These are phyloP conservation scores for Papilio gigon DNA, from an alignment of 2,888 invertebrate genomes.

Conservation along the genomic window DNA sequence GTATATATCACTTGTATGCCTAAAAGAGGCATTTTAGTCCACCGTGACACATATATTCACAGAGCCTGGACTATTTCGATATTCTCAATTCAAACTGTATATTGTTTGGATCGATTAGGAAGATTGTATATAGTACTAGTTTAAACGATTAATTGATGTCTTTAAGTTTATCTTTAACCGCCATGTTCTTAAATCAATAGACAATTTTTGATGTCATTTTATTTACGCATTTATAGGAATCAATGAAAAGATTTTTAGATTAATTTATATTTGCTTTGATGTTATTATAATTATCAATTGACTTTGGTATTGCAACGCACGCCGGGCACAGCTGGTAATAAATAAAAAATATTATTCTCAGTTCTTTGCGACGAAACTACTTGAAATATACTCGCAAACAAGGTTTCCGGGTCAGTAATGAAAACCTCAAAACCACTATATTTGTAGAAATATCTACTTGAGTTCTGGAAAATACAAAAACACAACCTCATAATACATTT, in stretches of 20 bases:
- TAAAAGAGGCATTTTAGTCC: neutral
- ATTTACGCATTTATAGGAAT: too few relatives aligned
- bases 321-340: neutral
- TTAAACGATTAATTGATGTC: too few relatives aligned
- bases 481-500: conserved; percentile 4
- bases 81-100: neutral
- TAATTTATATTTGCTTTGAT: neutral
- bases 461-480: conserved; percentile 19
- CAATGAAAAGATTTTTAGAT: too few relatives aligned
- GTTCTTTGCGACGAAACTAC: conserved; percentile 29
- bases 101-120: too few relatives aligned
- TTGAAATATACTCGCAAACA: conserved; percentile 36
- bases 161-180: too few relatives aligned
- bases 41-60: neutral
- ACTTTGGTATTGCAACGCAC: neutral
- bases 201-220: too few relatives aligned
- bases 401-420: conserved; percentile 37
- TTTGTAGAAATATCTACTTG: conserved; percentile 18
- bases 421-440: conserved; percentile 31
- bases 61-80: neutral
- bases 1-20: conserved; percentile 22
- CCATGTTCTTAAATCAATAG: too few relatives aligned
- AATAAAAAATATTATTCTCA: conserved; percentile 25
- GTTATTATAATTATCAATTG: neutral
- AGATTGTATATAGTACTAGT: too few relatives aligned